Conservation (phyloP, 2,113 vertebrate species). For the Phycodurus eques region DNA sequence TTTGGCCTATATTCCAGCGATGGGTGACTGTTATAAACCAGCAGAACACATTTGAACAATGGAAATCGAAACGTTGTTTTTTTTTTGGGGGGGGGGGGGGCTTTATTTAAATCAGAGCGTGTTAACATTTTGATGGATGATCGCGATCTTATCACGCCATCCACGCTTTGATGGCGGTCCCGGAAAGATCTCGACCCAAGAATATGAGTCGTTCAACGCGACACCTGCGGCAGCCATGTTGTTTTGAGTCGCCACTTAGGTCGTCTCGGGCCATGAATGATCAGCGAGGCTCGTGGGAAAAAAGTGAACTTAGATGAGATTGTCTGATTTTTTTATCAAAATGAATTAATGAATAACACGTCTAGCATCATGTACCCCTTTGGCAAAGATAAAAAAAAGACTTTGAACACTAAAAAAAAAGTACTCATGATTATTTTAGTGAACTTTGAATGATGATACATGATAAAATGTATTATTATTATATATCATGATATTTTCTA, state of each 20-base stretch:
- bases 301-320: neutral
- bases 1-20: slow-evolving; percentile 28
- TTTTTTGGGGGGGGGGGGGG: neutral
- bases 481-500: no score
- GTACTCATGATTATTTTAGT: no score
- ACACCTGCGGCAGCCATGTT: neutral
- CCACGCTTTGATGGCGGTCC: neutral
- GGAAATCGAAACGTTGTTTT: neutral
- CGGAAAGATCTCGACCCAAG: neutral
- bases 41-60: slow-evolving; percentile 14
- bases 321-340: neutral
- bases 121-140: slow-evolving; percentile 50
- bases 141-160: slow-evolving; percentile 32
- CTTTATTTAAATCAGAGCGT: slow-evolving; percentile 32
- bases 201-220: neutral
- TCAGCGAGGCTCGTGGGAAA: neutral
- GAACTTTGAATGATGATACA: no score
- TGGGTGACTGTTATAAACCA: slow-evolving; percentile 41
- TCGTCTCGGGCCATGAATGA: neutral
- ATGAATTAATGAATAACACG: no score
- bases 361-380: neutral
- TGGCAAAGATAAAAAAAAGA: neutral
- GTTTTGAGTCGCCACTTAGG: neutral
- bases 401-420: no score
- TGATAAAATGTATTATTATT: no score